Evolutionary conservation across 2,888 invertebrate genomes (phyloP), one percentile per base, ranked within the genome.

Genomic region (Callyntrura guangdongensis): DNA sequence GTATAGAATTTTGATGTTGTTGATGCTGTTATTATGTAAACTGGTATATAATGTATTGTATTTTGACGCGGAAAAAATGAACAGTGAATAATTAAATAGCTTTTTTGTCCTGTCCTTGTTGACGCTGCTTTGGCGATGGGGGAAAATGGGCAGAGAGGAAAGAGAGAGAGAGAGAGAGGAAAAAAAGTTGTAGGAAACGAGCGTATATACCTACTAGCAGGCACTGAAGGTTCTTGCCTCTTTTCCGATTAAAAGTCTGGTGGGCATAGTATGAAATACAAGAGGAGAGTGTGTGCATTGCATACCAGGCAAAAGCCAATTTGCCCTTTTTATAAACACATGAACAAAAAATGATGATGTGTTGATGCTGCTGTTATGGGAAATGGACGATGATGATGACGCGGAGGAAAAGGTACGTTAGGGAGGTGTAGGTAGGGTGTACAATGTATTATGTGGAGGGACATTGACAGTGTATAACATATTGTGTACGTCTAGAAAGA

Each of bases 61-160:
- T 47, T 79, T 64, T 36, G 64, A 8, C 8, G 45, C 14, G 45
- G 20, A n/a, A 72, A 72, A 72, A 11, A 56, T 22, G 79, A 53
- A 22, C 22, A 53, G 67, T 85, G 53, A 85, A 85, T 85, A 85
- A 85, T 85, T 85, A 85, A 85, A 72, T 72, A 56, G 67, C 69
- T 83, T 85, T n/a, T 85, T 85, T 85, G 85, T 69, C 85, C 85
- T 85, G 36, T 59, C 59, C 53, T 53, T 27, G 64, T 45, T 72
- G 17, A 27, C 25, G 67, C 27, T 67, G 5, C 14, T 67, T 27
- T 67, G 67, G n/a, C 6, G 56, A 53, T 25, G 53, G 11, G 53
- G 79, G 53, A 14, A 25, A 20, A 25, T 64, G 64, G 22, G 64
- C 20, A 25, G 22, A 20, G 5, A 25, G n/a, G 6, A 17, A n/a